These are phyloP conservation scores for Mesoclemmys tuberculata DNA, from an alignment of 2,113 vertebrate species.

Conservation along the genomic window DNA sequence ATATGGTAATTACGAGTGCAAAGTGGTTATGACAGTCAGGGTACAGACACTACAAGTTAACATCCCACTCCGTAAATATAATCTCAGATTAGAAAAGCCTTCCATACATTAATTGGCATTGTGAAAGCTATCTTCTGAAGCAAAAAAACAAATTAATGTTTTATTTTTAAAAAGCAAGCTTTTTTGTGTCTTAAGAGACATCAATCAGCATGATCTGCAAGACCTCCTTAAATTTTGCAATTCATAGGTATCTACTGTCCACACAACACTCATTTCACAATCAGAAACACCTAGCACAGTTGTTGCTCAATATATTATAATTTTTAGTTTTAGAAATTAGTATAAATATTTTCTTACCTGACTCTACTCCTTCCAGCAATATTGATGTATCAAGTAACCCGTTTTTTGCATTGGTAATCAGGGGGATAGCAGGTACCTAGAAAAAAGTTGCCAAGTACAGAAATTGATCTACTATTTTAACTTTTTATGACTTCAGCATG, in stretches of 20 bases:
- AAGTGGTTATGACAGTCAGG: neutral
- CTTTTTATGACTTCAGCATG: rapidly evolving
- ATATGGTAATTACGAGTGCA: neutral
- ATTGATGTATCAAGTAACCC: constrained; percentile 67
- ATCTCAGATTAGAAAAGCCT: neutral
- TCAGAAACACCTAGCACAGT: neutral
- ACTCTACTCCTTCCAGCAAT: constrained; percentile 79
- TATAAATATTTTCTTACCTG: constrained; percentile 79
- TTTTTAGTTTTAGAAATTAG: rapidly evolving
- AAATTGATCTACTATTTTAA: neutral
- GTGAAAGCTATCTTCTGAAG: neutral
- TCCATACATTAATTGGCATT: neutral
- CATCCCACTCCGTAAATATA: neutral
- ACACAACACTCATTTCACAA: neutral
- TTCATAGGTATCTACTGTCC: neutral
- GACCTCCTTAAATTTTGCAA: neutral
- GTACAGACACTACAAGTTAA: neutral
- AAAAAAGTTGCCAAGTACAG: neutral
- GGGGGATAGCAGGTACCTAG: constrained; percentile 75
- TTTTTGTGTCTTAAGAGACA: neutral
- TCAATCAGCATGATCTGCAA: neutral
- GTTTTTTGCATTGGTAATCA: constrained; percentile 69
- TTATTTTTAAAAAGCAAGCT: neutral
- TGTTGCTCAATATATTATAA: rapidly evolving
- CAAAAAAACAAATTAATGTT: neutral